Percentiles rank a stretch among this genome's conserved stretches.
phyloP scores from a whole-genome alignment of 1,140 invertebrate species.

The Anoplophora glabripennis region DNA sequence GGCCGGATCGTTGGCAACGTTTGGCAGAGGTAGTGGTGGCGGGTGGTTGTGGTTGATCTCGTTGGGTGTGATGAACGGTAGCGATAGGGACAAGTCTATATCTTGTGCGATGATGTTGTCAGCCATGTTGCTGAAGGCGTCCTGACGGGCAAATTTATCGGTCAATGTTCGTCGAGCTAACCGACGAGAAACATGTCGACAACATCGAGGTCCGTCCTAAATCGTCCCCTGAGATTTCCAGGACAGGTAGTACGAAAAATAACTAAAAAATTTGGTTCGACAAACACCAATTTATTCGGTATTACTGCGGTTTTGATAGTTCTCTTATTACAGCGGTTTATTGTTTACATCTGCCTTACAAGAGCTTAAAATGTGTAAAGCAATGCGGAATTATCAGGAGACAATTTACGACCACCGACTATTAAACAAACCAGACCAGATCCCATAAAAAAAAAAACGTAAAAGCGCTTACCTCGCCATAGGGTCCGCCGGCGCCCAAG shows the following conservation, averaged over 20 bases:
- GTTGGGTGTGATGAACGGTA: conserved; percentile 5
- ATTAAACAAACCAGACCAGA: neutral
- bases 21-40: conserved; percentile 12
- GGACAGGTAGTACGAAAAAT: no score
- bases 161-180: conserved; percentile 1
- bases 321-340: no score
- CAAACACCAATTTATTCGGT: no score
- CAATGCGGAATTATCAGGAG: no score
- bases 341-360: no score
- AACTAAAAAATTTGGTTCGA: no score
- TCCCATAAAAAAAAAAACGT: neutral
- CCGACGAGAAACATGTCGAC: neutral
- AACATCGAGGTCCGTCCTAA: conserved; percentile 1
- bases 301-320: no score
- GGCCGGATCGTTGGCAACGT: conserved; percentile 6
- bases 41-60: conserved; percentile 2
- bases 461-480: conserved; percentile 13
- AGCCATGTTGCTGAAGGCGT: conserved; percentile 5
- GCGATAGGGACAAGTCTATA: conserved; percentile 2
- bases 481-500: conserved; percentile 26
- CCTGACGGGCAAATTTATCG: neutral
- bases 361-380: no score
- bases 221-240: no score
- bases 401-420: no score
- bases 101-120: conserved; percentile 6